Evolutionary conservation across 2,113 vertebrate genomes (phyloP), one percentile per base, ranked within the genome.

Genomic region (Glaucidium brasilianum): DNA sequence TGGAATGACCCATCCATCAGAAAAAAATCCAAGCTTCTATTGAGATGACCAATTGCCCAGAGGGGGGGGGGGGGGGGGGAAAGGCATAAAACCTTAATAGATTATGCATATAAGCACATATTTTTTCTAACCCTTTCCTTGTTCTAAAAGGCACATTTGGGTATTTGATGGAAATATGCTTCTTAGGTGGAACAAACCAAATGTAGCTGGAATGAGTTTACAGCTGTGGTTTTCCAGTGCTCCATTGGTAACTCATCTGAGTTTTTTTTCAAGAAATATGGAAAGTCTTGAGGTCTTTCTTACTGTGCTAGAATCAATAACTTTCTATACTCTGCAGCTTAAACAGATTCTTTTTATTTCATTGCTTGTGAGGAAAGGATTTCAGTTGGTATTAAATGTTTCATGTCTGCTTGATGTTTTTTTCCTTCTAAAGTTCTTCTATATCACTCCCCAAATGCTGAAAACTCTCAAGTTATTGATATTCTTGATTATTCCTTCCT

Each of bases 31-130:
- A 69, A 60, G 23, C 6, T 78, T 78, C 15, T 45, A 15, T 64
- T 64, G 4, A 85, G 22, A 53, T 62, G 18, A 75, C 7, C 19
- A 35, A 1, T 30, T 80, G 11, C 25, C 64, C 34, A 39, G 50
- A 74, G 62, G 21, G 3, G 1, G 3, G 1, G n/a, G n/a, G n/a
- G n/a, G n/a, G 6, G 15, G 15, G 15, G 15, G 6, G 55, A 56
- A 69, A 29, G 6, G 1, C 20, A 45, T 23, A 88, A 68, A 72
- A 10, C 6, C 12, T 25, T 35, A 34, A 15, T 5, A 37, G 22
- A 30, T 58, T 58, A 37, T 43, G 32, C 12, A 58, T 27, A 17
- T 0, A 32, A 27, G 3, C 9, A 4, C 9, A 12, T 11, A 7
- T 39, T 27, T 78, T 19, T 9, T 37, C 29, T 69, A 29, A 58